A percentile compares a stretch with the other conserved stretches of the same genome.
Conservation (phyloP, 2,888 invertebrate genomes). For the Anoplius nigerrimus region DNA sequence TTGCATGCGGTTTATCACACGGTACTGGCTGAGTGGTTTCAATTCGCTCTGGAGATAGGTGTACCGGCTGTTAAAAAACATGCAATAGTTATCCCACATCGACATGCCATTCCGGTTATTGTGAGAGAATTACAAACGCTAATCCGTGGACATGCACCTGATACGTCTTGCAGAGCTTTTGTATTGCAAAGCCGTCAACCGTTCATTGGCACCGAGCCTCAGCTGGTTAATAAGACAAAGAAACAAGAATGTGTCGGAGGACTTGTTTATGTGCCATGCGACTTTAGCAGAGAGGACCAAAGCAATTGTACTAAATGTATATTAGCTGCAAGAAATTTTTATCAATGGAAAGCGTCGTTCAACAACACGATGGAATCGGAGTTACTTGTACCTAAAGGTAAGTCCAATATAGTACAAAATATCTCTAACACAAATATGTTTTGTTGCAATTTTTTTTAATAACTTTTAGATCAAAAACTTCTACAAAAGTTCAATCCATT, state of each 20-base stretch:
- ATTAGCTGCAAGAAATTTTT: conserved; percentile 79
- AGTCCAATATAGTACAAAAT: not conserved
- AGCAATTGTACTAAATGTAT: conserved; percentile 76
- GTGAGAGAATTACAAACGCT: conserved; percentile 77
- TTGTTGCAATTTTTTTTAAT: not conserved
- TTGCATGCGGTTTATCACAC: conserved; percentile 77
- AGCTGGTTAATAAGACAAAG: not conserved
- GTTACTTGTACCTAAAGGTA: conserved; percentile 72
- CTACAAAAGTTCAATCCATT: conserved; percentile 77
- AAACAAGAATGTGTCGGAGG: conserved; percentile 10
- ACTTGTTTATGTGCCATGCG: conserved; percentile 72
- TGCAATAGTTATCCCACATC: conserved; percentile 73
- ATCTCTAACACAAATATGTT: not conserved
- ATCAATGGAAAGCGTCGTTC: conserved; percentile 79
- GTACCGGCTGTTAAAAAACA: conserved; percentile 80
- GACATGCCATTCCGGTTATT: conserved; percentile 75
- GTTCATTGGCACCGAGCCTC: conserved; percentile 47
- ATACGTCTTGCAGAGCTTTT: conserved; percentile 75
- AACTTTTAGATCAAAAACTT: conserved; percentile 73
- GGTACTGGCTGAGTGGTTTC: conserved; percentile 79
- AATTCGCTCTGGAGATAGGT: conserved; percentile 77
- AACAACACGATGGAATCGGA: conserved; percentile 62
- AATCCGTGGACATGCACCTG: conserved; percentile 74
- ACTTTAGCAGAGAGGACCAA: conserved; percentile 67
- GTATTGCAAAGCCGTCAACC: conserved; percentile 72